Evolutionary conservation across 2,888 invertebrate species (phyloP), one percentile per base, ranked within the genome.

Genomic region (Apotomis capreana): DNA sequence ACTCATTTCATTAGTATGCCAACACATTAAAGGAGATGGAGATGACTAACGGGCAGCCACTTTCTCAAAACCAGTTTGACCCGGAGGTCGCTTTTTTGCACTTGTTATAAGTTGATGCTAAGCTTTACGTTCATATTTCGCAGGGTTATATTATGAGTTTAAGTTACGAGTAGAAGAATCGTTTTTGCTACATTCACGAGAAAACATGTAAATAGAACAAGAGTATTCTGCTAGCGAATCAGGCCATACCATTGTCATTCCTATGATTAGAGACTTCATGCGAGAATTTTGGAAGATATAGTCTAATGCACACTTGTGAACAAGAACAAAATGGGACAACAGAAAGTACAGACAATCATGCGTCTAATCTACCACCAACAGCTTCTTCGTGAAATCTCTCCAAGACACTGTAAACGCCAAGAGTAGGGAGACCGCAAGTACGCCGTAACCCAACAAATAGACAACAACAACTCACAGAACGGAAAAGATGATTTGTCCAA

Each of bases 401-500:
- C 49, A 10, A 5, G 40, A 40, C 15, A 44, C 60, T 13, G 12
- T 40, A n/a, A 40, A 59, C 59, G 44, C 40, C 40, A n/a, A 59
- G 13, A 49, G 0, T 49, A 10, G 8, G 49, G 5, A 49, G 49
- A 49, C 10, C 49, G 49, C 44, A 44, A 8, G 44, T 44, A 44
- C 36, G 36, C 15, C 37, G 40, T 67, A 46, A 10, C 46, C n/a
- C 55, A 51, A 49, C n/a, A 6, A 62, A 46, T 36, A 46, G 60
- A 60, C 13, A 37, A 46, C 54, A 58, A 15, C 10, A 68, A 58
- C 26, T 9, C 37, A 69, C 26, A 57, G 52, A 49, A 15, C 36
- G 36, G 49, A 49, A 59, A 64, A 52, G 37, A 70, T 67, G 70
- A 57, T 65, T 49, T 70, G 46, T 65, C 46, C 51, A 69, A 55